Evolutionary conservation across 2,113 vertebrate genomes (phyloP).

Genomic region (Gobius niger): DNA sequence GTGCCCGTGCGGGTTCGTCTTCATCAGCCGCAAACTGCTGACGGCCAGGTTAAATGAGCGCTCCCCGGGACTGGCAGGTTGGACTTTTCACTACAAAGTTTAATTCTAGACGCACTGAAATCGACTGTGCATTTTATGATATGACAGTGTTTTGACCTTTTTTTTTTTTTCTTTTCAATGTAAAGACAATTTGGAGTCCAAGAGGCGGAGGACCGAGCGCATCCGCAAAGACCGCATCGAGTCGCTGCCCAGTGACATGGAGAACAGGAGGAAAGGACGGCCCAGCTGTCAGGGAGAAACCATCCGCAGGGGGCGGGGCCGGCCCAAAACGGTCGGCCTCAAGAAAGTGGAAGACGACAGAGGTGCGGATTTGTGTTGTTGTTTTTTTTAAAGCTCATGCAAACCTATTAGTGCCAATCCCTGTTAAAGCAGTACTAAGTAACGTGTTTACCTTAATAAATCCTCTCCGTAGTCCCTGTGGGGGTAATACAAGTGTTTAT

Average conservation of each 20-base stretch:
- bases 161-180: too few relatives aligned
- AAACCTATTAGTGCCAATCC: too few relatives aligned
- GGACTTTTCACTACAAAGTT: not conserved
- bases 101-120: too few relatives aligned
- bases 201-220: constrained; percentile 92
- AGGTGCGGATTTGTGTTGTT: constrained; percentile 77
- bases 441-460: too few relatives aligned
- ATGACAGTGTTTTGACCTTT: too few relatives aligned
- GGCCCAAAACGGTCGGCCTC: constrained; percentile 89
- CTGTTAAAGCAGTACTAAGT: too few relatives aligned
- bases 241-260: constrained; percentile 86
- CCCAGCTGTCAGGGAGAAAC: constrained; percentile 94
- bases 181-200: constrained; percentile 80
- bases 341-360: constrained; percentile 97
- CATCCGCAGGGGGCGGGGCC: constrained; percentile 89
- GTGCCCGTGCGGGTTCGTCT: constrained; percentile 94
- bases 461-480: too few relatives aligned
- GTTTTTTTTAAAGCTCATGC: not conserved
- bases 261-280: constrained; percentile 89
- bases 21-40: constrained; percentile 96
- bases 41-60: constrained; percentile 90
- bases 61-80: constrained; percentile 80
- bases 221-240: constrained; percentile 90
- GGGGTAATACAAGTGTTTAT: too few relatives aligned
- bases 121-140: too few relatives aligned